Evolutionary conservation across 2,888 invertebrate species (phyloP), one percentile per base, ranked within the genome.

Genomic region (Hyppa rectilinea): DNA sequence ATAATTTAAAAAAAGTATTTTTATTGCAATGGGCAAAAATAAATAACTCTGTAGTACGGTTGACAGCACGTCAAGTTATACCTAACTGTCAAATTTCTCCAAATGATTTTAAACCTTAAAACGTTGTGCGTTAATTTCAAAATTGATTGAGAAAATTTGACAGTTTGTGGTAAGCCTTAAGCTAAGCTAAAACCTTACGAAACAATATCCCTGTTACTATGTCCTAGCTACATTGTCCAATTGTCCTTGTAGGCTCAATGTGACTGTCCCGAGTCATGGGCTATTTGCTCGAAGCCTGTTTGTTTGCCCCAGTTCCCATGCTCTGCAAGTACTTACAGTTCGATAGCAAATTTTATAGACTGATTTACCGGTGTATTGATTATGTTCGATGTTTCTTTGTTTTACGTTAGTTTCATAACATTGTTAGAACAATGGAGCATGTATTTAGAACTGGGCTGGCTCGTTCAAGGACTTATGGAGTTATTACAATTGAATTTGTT

Each of bases 291-390:
- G 23, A 47, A 76, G 78, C 83, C 66, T 52, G 82, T 82, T 82
- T 76, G 68, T 75, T 52, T 83, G 87, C 10, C 79, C 87, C 71
- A 88, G 82, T 88, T 88, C 88, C 82, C 88, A 88, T 71, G 84
- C 73, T 45, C 58, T 38, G 64, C 52, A 56, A 66, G 59, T 78
- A 77, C 52, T 55, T 20, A 50, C 65, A 60, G 53, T 58, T 76
- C 76, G 70, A 81, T 67, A 78, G 74, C 55, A 31, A 64, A 83
- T 65, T 71, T 71, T 74, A 69, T 75, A 72, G 40, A 62, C 49
- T 71, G 73, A 78, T 81, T 78, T 81, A 70, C 40, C 63, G 40
- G 49, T 74, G 59, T 78, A 81, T 74, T 62, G 69, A 82, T 82
- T 76, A 63, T 53, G 52, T 74, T 64, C 29, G 47, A 62, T 55